Evolutionary conservation across 2,888 invertebrate species (phyloP), one percentile per base, ranked within the genome.

Genomic region (Xanthorhoe spadicearia): DNA sequence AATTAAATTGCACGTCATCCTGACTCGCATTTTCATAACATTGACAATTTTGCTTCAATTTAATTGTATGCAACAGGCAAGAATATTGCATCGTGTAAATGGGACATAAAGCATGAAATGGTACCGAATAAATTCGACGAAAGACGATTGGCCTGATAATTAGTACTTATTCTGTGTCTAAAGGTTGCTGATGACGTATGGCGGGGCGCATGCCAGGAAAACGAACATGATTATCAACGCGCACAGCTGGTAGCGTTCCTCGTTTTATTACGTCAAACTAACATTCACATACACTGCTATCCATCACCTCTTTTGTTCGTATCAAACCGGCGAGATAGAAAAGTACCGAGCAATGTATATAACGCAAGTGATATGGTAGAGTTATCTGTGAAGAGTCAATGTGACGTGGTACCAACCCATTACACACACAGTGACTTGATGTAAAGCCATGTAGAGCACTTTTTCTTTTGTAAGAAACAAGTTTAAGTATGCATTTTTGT

Each of bases 191-290:
- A 69, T 82, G 81, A 83, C 83, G 81, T 84, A 82, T 46, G 9
- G 54, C 35, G 78, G 76, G 77, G 78, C 81, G 78, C 78, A 80
- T 81, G 86, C 83, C 84, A 84, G 85, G 83, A 83, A 87, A 87
- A 85, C 83, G 85, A 85, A 87, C 87, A 85, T 83, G 85, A 85
- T 86, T 87, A 87, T 87, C 84, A 87, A 87, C 85, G 81, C 81
- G 79, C 85, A 85, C 89, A 89, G 88, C 87, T 89, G 89, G 85
- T 83, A 77, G 77, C 72, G 62, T 70, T 70, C 73, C 73, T 60
- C 69, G 66, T 64, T 64, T 50, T 73, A 74, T 75, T 72, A 76
- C 73, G 70, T 69, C 71, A 65, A 68, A 23, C 38, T 54, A 58
- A 28, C 23, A 19, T 62, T 67, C 38, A n/a, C 15, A 19, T 35